A percentile compares a stretch with the other conserved stretches of the same genome.
Conservation (phyloP, 1,140 invertebrate species). For the Charaxes varanes region DNA sequence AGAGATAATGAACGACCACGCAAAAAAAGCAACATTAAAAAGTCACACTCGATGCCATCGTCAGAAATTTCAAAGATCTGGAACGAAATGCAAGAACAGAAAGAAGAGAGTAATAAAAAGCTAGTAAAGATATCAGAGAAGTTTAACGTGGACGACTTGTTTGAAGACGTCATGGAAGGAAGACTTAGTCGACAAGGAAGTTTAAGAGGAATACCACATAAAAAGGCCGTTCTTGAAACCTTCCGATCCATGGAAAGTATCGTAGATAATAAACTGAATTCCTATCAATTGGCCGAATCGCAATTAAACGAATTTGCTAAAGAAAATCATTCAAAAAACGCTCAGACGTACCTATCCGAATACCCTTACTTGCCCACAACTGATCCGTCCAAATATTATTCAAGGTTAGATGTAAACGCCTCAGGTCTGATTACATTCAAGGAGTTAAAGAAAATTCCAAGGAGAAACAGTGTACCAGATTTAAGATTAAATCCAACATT, state of each 20-base stretch:
- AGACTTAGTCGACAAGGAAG: slow-evolving; percentile 62
- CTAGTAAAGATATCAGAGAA: slow-evolving; percentile 72
- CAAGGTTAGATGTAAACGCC: slow-evolving; percentile 61
- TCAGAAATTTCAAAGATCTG: slow-evolving; percentile 58
- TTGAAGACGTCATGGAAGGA: slow-evolving; percentile 67
- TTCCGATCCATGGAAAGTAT: slow-evolving; percentile 73
- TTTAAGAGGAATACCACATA: slow-evolving; percentile 71
- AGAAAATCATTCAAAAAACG: slow-evolving; percentile 55
- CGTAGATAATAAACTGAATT: slow-evolving; percentile 48
- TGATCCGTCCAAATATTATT: slow-evolving; percentile 65
- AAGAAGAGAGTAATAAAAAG: slow-evolving; percentile 38
- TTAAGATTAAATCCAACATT: slow-evolving; percentile 56
- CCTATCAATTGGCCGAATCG: slow-evolving; percentile 62
- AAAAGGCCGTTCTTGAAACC: slow-evolving; percentile 70
- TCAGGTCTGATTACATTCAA: slow-evolving; percentile 67
- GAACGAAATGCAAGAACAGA: slow-evolving; percentile 46
- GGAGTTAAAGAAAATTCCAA: slow-evolving; percentile 51
- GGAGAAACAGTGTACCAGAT: slow-evolving; percentile 70
- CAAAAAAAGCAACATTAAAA: slow-evolving; percentile 33
- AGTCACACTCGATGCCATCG: slow-evolving; percentile 58
- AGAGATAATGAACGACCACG: slow-evolving; percentile 27
- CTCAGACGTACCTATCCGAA: slow-evolving; percentile 67
- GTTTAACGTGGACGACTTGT: slow-evolving; percentile 70
- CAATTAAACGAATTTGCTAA: slow-evolving; percentile 54
- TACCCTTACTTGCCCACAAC: slow-evolving; percentile 71